phyloP scores from a whole-genome alignment of 2,113 vertebrate genomes.

The Laticauda laticaudata region DNA sequence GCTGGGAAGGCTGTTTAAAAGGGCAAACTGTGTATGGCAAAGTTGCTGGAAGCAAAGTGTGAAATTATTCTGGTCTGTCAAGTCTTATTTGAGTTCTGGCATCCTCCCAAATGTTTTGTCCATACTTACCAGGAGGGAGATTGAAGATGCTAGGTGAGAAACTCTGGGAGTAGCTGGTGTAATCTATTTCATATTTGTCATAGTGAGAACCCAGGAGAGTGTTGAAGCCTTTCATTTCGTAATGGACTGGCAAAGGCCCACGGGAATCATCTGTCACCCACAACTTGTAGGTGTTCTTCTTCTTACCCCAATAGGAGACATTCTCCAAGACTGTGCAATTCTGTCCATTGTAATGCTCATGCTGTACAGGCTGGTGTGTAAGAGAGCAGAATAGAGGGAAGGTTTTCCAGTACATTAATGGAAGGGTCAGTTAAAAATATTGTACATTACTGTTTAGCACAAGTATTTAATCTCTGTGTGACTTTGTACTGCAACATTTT shows the following conservation, averaged over 20 bases:
- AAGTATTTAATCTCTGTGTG: not conserved
- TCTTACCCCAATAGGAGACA: conserved; percentile 63
- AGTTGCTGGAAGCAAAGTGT: too few species aligned
- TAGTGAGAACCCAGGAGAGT: conserved; percentile 77
- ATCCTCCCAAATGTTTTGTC: not conserved
- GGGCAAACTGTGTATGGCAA: too few species aligned
- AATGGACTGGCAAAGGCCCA: conserved; percentile 63
- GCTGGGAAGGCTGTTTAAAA: too few species aligned
- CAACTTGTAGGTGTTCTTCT: conserved; percentile 77
- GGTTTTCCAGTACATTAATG: not conserved
- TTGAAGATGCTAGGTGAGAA: conserved; percentile 57
- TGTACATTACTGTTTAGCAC: not conserved
- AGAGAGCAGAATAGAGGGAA: rapidly evolving
- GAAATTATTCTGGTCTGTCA: too few species aligned
- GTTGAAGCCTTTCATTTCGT: conserved; percentile 78
- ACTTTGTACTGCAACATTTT: not conserved
- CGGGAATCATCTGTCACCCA: conserved; percentile 64
- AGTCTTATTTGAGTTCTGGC: too few species aligned
- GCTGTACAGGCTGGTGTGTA: conserved; percentile 65
- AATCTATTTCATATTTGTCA: conserved; percentile 78
- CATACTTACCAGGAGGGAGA: conserved; percentile 66
- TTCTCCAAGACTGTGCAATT: conserved; percentile 75
- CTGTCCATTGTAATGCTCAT: conserved; percentile 65
- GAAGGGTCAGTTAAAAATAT: not conserved
- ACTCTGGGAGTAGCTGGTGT: conserved; percentile 61